Conservation (phyloP, 2,888 invertebrate genomes). For the Drosophila paranaensis region DNA sequence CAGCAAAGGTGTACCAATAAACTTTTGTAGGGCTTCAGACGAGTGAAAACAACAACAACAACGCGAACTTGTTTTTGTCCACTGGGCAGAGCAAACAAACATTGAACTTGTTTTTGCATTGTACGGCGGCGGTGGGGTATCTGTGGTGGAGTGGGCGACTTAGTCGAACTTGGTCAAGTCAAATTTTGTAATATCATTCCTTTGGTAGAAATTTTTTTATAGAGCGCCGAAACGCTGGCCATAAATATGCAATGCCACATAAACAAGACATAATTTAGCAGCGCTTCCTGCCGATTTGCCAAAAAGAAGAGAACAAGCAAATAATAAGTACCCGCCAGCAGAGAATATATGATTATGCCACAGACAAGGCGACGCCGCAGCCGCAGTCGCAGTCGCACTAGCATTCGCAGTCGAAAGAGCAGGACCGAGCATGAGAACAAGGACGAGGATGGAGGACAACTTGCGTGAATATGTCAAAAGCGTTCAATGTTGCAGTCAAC, state of each 20-base stretch:
- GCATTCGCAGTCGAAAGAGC: slow-evolving; percentile 1
- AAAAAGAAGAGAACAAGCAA: slow-evolving; percentile 68
- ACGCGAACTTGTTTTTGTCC: slow-evolving; percentile 67
- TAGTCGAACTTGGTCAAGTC: slow-evolving; percentile 66
- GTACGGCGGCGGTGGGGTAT: slow-evolving; percentile 1
- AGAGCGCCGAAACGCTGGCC: slow-evolving; percentile 60
- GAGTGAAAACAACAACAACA: slow-evolving; percentile 29
- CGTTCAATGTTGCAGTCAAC: slow-evolving; percentile 75
- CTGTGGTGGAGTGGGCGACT: slow-evolving; percentile 27
- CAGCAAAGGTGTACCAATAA: slow-evolving; percentile 67
- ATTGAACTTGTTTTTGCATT: slow-evolving; percentile 76
- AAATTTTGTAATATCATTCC: slow-evolving; percentile 71
- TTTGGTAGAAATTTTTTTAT: slow-evolving; percentile 70
- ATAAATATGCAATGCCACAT: slow-evolving; percentile 79
- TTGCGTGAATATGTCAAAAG: slow-evolving; percentile 78
- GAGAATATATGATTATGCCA: slow-evolving; percentile 79
- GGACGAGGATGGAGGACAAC: slow-evolving; percentile 36
- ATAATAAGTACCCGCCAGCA: slow-evolving; percentile 71
- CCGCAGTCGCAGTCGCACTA: slow-evolving; percentile 11
- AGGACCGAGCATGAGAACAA: slow-evolving; percentile 28
- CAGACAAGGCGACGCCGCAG: slow-evolving; percentile 76
- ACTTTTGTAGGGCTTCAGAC: slow-evolving; percentile 70
- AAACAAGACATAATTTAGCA: slow-evolving; percentile 80
- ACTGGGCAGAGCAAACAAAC: slow-evolving; percentile 68
- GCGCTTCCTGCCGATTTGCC: slow-evolving; percentile 80